Evolutionary conservation across 2,888 invertebrate species (phyloP).

Genomic region (Dinocampus coccinellae): DNA sequence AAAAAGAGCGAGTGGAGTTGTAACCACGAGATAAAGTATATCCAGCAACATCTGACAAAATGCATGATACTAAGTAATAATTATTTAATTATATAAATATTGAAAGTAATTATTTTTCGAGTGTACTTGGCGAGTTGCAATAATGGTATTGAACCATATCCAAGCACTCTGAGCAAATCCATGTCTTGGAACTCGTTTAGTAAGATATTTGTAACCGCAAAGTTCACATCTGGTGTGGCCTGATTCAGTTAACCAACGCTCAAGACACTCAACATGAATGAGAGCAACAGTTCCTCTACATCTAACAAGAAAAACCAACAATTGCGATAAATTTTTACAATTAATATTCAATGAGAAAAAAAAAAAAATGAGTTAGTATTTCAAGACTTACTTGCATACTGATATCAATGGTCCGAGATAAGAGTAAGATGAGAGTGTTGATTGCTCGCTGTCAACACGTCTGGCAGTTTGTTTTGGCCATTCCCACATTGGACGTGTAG

Average conservation of each 20-base stretch:
- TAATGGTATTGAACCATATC: slow-evolving; percentile 62
- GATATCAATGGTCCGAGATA: slow-evolving; percentile 63
- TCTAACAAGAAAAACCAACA: slow-evolving; percentile 47
- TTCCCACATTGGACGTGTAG: slow-evolving; percentile 47
- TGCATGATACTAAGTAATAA: background rate
- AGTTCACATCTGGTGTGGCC: slow-evolving; percentile 72
- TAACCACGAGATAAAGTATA: slow-evolving; percentile 61
- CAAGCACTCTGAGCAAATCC: slow-evolving; percentile 56
- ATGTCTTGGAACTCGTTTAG: slow-evolving; percentile 62
- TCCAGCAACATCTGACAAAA: slow-evolving; percentile 62
- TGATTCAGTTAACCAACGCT: slow-evolving; percentile 73
- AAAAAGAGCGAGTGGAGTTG: slow-evolving; percentile 64
- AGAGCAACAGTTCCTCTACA: slow-evolving; percentile 72
- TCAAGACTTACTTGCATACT: slow-evolving; percentile 61
- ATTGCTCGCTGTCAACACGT: slow-evolving; percentile 49
- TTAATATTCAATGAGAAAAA: background rate
- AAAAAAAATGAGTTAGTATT: background rate
- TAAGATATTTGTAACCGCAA: slow-evolving; percentile 71
- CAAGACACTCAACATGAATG: slow-evolving; percentile 72
- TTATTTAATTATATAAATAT: background rate
- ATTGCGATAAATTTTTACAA: background rate
- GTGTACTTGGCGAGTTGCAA: slow-evolving; percentile 63
- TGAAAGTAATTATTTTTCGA: background rate
- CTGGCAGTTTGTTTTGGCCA: slow-evolving; percentile 45
- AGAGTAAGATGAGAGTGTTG: slow-evolving; percentile 53